Percentiles rank a stretch among this genome's conserved stretches.
These are phyloP conservation scores for Sebastes diaconus DNA, from an alignment of 2,797 vertebrate species.

Conservation along the genomic window DNA sequence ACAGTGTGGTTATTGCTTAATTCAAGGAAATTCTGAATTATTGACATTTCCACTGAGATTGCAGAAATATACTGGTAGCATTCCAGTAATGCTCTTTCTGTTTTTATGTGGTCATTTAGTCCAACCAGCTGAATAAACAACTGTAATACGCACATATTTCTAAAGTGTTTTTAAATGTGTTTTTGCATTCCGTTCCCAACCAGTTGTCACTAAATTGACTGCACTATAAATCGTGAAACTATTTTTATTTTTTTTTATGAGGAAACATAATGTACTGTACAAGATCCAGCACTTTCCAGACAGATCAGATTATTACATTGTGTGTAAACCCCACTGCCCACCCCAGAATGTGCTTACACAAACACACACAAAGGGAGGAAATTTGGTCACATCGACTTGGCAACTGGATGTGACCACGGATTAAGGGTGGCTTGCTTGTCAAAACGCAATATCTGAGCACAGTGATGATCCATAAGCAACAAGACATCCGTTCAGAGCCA, in stretches of 20 bases:
- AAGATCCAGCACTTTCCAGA: conserved; percentile 2
- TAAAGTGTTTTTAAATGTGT: conserved; percentile 3
- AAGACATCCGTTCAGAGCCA: conserved; percentile 17
- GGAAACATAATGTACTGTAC: neutral
- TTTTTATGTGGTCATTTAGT: conserved; percentile 8
- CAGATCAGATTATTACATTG: conserved; percentile 17
- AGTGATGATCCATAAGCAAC: conserved; percentile 35
- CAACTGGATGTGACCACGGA: conserved; percentile 27
- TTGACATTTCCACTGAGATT: neutral
- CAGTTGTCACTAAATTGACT: neutral
- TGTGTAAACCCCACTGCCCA: neutral
- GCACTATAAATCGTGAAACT: neutral
- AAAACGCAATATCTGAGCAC: conserved; percentile 34
- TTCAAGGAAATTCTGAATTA: neutral
- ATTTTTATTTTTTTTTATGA: neutral
- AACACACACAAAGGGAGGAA: conserved; percentile 2
- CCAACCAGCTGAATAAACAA: conserved; percentile 21
- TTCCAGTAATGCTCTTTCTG: neutral
- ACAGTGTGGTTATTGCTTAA: neutral
- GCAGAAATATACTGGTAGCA: neutral
- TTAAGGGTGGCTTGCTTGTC: conserved; percentile 50
- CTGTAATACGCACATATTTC: neutral
- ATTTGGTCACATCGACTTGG: conserved; percentile 25
- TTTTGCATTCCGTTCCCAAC: neutral
- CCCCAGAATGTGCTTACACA: neutral